Evolutionary conservation across 2,888 invertebrate species (phyloP), one percentile per base, ranked within the genome.

Genomic region (Macrophya annulata): DNA sequence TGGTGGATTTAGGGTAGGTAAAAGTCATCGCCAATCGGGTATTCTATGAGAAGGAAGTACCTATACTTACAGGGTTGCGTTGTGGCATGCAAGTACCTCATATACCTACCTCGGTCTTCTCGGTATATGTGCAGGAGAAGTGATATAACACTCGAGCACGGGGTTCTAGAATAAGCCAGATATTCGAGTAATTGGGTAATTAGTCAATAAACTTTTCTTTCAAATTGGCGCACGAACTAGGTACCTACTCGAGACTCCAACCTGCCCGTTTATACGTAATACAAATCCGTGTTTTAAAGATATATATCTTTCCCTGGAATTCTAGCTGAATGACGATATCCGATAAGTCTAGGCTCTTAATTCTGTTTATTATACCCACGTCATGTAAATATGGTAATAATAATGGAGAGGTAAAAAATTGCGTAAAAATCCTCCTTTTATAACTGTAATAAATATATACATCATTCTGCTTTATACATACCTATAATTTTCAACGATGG

Each of bases 181-280:
- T 62, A 81, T 81, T 43, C 62, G 81, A 21, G 62, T 81, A 81
- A 81, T 81, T 81, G 81, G 81, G 81, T 81, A 81, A 81, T 81
- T 81, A 81, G 81, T 59, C 81, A 62, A 81, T 81, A 43, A 81
- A 81, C 81, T 81, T 81, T 62, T 43, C 81, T 81, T 62, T 15
- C 21, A 62, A 81, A 81, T 43, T 62, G 59, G 59, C 62, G 25
- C 62, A 12, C 25, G 17, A 12, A 55, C 37, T 51, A 77, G n/a
- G 31, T 48, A 77, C 77, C 55, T 48, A 77, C 77, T 77, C 77
- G 55, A 77, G 55, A 77, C 8, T 55, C 51, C n/a, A 17, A 37
- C 37, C 37, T n/a, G 8, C 55, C 15, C 17, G 77, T 77, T 51
- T 37, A 55, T 55, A 31, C 37, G 5, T 3, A 31, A 77, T 51